Conservation (phyloP, 2,888 invertebrate species). For the Athalia circularis region DNA sequence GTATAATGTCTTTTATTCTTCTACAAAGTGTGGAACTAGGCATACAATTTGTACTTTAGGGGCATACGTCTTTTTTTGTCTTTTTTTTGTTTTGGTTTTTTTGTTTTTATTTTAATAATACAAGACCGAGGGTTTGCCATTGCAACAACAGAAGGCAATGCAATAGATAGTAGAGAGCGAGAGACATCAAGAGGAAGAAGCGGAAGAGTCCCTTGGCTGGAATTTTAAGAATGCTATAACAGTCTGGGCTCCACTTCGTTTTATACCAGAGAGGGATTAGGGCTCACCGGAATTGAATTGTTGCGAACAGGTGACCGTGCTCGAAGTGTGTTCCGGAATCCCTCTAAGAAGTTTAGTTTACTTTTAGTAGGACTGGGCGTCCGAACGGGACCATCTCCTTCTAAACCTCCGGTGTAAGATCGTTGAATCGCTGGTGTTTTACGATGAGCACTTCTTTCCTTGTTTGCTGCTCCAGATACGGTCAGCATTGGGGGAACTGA, state of each 20-base stretch:
- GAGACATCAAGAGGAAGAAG: slow-evolving; percentile 72
- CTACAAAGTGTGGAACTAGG: slow-evolving; percentile 38
- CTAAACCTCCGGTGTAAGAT: slow-evolving; percentile 62
- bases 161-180: slow-evolving; percentile 70
- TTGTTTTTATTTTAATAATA: slow-evolving; percentile 61
- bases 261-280: slow-evolving; percentile 30
- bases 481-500: slow-evolving; percentile 63
- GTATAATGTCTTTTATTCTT: slow-evolving; percentile 40
- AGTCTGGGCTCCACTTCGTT: slow-evolving; percentile 42
- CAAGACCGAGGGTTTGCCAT: slow-evolving; percentile 64
- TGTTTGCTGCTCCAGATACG: slow-evolving; percentile 60
- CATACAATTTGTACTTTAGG: slow-evolving; percentile 43
- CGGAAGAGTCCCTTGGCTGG: slow-evolving; percentile 70
- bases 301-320: slow-evolving; percentile 71
- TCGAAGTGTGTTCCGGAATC: slow-evolving; percentile 79
- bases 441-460: slow-evolving; percentile 57
- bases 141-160: slow-evolving; percentile 69
- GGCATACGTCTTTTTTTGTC: slow-evolving; percentile 12
- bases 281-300: slow-evolving; percentile 70
- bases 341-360: slow-evolving; percentile 77
- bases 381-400: slow-evolving; percentile 58
- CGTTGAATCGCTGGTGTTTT: slow-evolving; percentile 63
- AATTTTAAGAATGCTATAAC: slow-evolving; percentile 62
- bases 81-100: slow-evolving; percentile 34
- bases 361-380: slow-evolving; percentile 75